A percentile compares a stretch with the other conserved stretches of the same genome.
These are phyloP conservation scores for Ophion slaviceki DNA, from an alignment of 2,888 invertebrate species.

Conservation along the genomic window DNA sequence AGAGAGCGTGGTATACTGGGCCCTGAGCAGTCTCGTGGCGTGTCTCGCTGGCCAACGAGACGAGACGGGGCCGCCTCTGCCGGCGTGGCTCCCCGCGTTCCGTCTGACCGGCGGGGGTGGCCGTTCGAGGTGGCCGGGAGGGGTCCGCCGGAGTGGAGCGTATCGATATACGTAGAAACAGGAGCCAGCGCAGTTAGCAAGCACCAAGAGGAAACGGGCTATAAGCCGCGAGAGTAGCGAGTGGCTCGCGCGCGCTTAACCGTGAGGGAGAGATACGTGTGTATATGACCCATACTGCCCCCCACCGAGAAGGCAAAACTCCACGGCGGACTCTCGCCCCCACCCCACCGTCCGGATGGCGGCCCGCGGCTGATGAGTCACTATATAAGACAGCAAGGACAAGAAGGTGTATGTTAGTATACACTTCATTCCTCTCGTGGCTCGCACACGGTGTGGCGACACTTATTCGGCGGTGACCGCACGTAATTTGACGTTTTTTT, in stretches of 20 bases:
- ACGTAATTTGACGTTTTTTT: conserved; percentile 63
- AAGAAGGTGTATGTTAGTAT: conserved; percentile 83
- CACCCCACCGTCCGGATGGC: conserved; percentile 67
- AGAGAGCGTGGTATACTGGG: conserved; percentile 22
- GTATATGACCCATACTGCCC: conserved; percentile 67
- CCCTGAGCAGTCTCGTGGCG: conserved; percentile 69
- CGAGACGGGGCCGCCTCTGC: conserved; percentile 76
- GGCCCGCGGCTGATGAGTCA: conserved; percentile 82
- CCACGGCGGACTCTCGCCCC: conserved; percentile 64
- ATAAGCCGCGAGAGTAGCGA: conserved; percentile 34
- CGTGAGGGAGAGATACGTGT: conserved; percentile 39
- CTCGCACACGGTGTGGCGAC: conserved; percentile 76
- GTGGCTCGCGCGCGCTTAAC: conserved; percentile 40
- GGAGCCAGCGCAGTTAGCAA: conserved; percentile 30
- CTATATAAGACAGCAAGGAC: conserved; percentile 84
- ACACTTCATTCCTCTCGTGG: conserved; percentile 81
- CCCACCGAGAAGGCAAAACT: conserved; percentile 65
- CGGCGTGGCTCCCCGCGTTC: conserved; percentile 63
- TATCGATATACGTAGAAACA: conserved; percentile 34
- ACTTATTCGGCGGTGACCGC: conserved; percentile 75
- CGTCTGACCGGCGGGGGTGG: conserved; percentile 51
- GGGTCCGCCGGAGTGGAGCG: conserved; percentile 15
- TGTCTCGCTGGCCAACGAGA: conserved; percentile 72
- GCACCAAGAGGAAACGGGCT: conserved; percentile 26
- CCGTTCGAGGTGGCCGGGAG: conserved; percentile 20